Conservation (phyloP, 2,113 vertebrate species). For the Notechis scutatus region DNA sequence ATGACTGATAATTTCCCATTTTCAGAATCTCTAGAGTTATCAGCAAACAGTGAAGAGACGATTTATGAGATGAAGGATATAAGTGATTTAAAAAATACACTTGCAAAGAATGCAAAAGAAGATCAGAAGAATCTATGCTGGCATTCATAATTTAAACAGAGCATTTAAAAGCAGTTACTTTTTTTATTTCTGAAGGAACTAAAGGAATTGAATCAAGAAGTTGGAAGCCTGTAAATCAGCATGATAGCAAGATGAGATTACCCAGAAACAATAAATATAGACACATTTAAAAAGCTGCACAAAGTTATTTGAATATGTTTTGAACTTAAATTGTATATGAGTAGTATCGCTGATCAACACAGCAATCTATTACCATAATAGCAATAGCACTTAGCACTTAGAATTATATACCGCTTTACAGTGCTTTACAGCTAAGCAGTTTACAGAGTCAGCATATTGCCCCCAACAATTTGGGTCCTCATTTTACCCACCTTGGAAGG, state of each 20-base stretch:
- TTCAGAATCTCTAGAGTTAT: constrained; percentile 55
- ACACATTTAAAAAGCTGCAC: constrained; percentile 38
- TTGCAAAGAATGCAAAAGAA: constrained; percentile 48
- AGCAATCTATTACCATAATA: constrained; percentile 12
- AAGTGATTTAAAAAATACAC: constrained; percentile 45
- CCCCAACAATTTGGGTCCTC: no score
- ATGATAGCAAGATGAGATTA: constrained; percentile 49
- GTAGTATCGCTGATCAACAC: constrained; percentile 34
- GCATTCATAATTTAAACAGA: constrained; percentile 62
- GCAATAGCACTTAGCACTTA: no score
- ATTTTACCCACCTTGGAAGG: no score
- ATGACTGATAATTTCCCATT: constrained; percentile 43
- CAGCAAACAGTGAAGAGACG: constrained; percentile 27
- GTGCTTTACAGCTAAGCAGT: no score
- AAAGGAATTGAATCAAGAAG: constrained; percentile 61
- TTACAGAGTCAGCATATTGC: no score
- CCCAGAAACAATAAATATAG: constrained; percentile 52
- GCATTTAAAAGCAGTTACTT: constrained; percentile 60
- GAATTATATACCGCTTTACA: no score
- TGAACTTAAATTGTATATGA: constrained; percentile 43
- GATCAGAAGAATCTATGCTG: constrained; percentile 46
- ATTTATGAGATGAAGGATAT: constrained; percentile 34
- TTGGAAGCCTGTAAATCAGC: constrained; percentile 39
- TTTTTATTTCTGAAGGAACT: constrained; percentile 57
- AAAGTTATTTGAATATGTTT: constrained; percentile 51